Evolutionary conservation across 2,888 invertebrate species (phyloP), one percentile per base, ranked within the genome.

Genomic region (Monopis laevigella): DNA sequence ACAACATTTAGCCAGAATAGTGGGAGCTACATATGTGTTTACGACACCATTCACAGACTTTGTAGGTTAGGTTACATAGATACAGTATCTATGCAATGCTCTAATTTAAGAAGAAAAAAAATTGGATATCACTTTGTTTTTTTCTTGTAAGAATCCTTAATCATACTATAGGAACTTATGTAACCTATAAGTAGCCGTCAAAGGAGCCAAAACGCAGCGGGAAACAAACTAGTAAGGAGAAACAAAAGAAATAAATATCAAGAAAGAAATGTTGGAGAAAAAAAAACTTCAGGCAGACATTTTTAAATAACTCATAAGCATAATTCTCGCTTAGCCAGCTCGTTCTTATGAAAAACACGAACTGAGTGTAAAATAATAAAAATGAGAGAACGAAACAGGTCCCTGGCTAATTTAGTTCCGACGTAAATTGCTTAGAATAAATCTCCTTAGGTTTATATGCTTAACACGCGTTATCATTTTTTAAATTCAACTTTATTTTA

Each of bases 391-490:
- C n/a, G 12, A 29, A 17, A 17, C 14, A 32, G 17, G 32, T 36
- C 36, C 36, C 24, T 36, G 14, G 36, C 21, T 36, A 36, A 36
- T 36, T 36, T 36, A 36, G 21, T 24, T n/a, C 7, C 12, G 36
- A 36, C 36, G 36, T 24, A 36, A 36, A 36, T 24, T 36, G 36
- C 36, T 36, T 13, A 21, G 36, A 36, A 36, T 36, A 36, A 36
- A 36, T 36, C 36, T 36, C n/a, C 34, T 36, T 24, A 36, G 11
- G 21, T 36, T 24, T 36, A 36, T 17, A 32, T 32, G 24, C 6
- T 24, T 24, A 7, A 10, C 24, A 10, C 10, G 24, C 10, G 10
- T 24, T 24, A 24, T 7, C 10, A 7, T 24, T 24, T n/a, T 21
- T 21, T 21, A 21, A 21, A 21, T 21, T 21, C 8, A 21, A 7